A percentile compares a stretch with the other conserved stretches of the same genome.
Conservation (phyloP, 2,888 invertebrate species). For the Boloria euphrosyne region DNA sequence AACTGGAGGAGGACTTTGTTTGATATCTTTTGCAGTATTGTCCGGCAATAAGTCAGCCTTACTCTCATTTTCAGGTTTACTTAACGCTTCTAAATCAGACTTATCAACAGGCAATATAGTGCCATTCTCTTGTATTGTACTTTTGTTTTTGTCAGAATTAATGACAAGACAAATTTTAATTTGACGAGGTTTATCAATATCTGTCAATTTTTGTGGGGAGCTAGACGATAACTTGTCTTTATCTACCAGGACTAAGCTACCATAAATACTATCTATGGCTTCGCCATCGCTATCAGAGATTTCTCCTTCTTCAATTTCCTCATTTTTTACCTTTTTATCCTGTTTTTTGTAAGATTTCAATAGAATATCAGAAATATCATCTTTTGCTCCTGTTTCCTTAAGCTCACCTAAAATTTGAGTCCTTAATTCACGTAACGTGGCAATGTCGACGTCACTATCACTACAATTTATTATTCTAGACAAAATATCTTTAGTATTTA, state of each 20-base stretch:
- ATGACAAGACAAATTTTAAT: constrained; percentile 67
- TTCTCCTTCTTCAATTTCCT: constrained; percentile 75
- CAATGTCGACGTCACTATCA: constrained; percentile 73
- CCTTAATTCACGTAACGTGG: constrained; percentile 72
- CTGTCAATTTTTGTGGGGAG: constrained; percentile 41
- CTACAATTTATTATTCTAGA: constrained; percentile 71
- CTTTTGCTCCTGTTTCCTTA: constrained; percentile 67
- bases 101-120: constrained; percentile 42
- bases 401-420: constrained; percentile 76
- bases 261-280: constrained; percentile 70
- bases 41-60: constrained; percentile 15
- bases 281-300: constrained; percentile 77
- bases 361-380: constrained; percentile 74
- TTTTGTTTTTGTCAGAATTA: constrained; percentile 52
- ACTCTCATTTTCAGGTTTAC: constrained; percentile 35
- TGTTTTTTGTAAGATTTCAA: constrained; percentile 67
- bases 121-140: constrained; percentile 20
- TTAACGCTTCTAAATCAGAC: constrained; percentile 60
- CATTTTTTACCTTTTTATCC: constrained; percentile 42
- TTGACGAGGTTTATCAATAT: constrained; percentile 57
- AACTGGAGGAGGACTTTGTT: neutral
- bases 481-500: constrained; percentile 72
- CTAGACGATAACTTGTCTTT: constrained; percentile 46
- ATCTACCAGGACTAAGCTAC: constrained; percentile 61
- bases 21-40: constrained; percentile 26